Conservation (phyloP, 2,888 invertebrate species). For the Lasioglossum vierecki region DNA sequence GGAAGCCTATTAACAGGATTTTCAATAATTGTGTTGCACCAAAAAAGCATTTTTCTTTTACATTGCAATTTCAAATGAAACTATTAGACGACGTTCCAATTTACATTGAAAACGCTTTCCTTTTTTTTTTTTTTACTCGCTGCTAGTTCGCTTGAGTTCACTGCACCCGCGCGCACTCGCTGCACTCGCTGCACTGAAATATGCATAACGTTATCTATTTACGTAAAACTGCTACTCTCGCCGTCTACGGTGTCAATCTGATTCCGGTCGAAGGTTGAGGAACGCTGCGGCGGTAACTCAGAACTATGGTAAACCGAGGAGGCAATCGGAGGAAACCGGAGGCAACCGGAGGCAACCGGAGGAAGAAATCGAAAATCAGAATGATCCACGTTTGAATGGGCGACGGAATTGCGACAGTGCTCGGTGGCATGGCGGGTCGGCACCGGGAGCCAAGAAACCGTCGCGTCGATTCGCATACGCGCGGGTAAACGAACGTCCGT, state of each 20-base stretch:
- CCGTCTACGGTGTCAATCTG: background rate
- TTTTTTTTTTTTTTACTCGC: background rate
- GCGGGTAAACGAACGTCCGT: background rate
- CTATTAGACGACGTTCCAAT: too few relatives aligned
- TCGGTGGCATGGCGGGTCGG: background rate
- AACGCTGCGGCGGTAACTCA: background rate
- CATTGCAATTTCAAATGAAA: too few relatives aligned
- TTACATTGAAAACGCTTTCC: background rate
- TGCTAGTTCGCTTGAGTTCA: background rate
- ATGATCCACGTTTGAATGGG: background rate
- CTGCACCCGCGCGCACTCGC: background rate
- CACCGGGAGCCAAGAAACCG: background rate
- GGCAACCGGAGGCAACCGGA: background rate
- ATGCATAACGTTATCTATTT: background rate
- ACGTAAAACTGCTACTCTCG: background rate
- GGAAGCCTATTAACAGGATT: too few relatives aligned
- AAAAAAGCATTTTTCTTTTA: too few relatives aligned
- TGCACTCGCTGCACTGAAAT: background rate
- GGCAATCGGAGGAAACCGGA: background rate
- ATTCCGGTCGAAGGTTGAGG: background rate
- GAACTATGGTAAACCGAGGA: background rate
- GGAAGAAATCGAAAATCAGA: background rate
- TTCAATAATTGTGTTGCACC: too few relatives aligned
- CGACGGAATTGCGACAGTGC: background rate
- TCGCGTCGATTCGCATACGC: constrained; percentile 1